Evolutionary conservation across 2,113 vertebrate genomes (phyloP).

Genomic region (Ovis aries): ARS-UI_Ramb_v3.0 NC_056070.1:19997501-19998000

Average conservation of each 20-base stretch:
- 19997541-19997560: neutral
- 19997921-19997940: slow-evolving; percentile 35
- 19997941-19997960: neutral
- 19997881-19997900: neutral
- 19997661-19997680: rapidly evolving
- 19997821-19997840: neutral
- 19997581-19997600: neutral
- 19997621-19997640: neutral
- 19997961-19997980: slow-evolving; percentile 27
- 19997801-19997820: neutral
- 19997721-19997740: neutral
- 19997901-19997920: neutral
- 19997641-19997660: neutral
- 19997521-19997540: neutral
- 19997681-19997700: neutral
- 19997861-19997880: neutral
- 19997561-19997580: neutral
- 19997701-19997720: neutral
- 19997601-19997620: neutral
- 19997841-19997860: neutral
- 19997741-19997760: neutral
- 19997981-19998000: slow-evolving; percentile 32
- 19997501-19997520: neutral
- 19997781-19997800: neutral
- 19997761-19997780: neutral